Evolutionary conservation across 2,888 invertebrate species (phyloP).

Genomic region (Caenorhabditis doughertyi): DNA sequence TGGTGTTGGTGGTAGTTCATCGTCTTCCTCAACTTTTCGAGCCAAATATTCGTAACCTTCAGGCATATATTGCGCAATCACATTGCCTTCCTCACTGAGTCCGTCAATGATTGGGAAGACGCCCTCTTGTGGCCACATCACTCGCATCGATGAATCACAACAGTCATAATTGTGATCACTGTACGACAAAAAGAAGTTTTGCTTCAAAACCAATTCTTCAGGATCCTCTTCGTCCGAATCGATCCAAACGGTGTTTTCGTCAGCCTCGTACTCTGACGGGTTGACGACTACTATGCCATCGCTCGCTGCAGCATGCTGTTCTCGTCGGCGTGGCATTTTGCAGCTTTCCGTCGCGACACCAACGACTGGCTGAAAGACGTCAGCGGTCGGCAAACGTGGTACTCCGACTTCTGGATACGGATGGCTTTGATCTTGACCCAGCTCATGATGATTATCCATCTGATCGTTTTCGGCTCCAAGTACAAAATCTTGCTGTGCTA

Average conservation of each 20-base stretch:
- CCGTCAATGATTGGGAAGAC: constrained; percentile 30
- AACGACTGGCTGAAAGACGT: constrained; percentile 13
- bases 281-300: background rate
- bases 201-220: constrained; percentile 19
- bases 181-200: constrained; percentile 34
- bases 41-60: background rate
- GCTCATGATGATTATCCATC: too few relatives aligned
- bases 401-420: background rate
- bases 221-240: constrained; percentile 33
- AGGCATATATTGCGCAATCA: constrained; percentile 30
- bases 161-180: constrained; percentile 58
- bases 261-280: background rate
- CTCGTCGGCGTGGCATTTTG: too few relatives aligned
- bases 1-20: background rate
- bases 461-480: too few relatives aligned
- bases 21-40: background rate
- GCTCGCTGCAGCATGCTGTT: too few relatives aligned
- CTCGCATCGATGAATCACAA: constrained; percentile 8
- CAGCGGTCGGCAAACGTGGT: background rate
- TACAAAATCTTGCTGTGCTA: too few relatives aligned
- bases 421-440: background rate
- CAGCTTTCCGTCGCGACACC: background rate
- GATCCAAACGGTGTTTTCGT: constrained; percentile 35
- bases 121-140: constrained; percentile 15
- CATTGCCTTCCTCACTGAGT: constrained; percentile 38